A percentile compares a stretch with the other conserved stretches of the same genome.
These are phyloP conservation scores for Erethizon dorsatum DNA, from an alignment of 2,797 vertebrate genomes.

Conservation along the genomic window DNA sequence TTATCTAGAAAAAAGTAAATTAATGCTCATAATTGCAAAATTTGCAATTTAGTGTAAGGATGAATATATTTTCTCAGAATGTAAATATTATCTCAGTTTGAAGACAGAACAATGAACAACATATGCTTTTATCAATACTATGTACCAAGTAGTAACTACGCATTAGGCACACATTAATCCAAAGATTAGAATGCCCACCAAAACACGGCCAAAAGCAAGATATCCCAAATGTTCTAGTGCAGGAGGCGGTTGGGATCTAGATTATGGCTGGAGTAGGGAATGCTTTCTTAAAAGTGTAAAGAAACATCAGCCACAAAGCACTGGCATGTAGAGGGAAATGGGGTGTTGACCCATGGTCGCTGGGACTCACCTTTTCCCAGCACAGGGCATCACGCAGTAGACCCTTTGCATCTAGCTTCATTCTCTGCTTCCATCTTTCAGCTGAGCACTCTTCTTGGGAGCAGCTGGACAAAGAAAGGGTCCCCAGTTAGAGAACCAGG, in stretches of 20 bases:
- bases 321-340: not conserved
- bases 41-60: conserved; percentile 40
- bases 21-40: not conserved
- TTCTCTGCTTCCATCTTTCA: not conserved
- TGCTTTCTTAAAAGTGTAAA: not conserved
- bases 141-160: not conserved
- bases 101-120: conserved; percentile 5
- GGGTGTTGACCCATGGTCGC: not conserved
- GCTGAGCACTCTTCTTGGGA: not conserved
- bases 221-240: not conserved
- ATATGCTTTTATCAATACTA: conserved; percentile 35
- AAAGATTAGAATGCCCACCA: conserved; percentile 16
- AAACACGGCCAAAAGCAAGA: not conserved
- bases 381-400: not conserved
- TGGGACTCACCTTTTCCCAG: not conserved
- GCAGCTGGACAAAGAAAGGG: not conserved
- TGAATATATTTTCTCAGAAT: not conserved
- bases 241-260: not conserved
- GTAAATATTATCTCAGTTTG: conserved; percentile 67
- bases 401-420: not conserved
- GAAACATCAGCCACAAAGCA: conserved; percentile 12
- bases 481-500: not conserved
- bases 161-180: conserved; percentile 55
- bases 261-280: not conserved
- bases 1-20: conserved; percentile 29